A percentile compares a stretch with the other conserved stretches of the same genome.
phyloP scores from a whole-genome alignment of 2,888 invertebrate species.

The Nemurella pictetii region DNA sequence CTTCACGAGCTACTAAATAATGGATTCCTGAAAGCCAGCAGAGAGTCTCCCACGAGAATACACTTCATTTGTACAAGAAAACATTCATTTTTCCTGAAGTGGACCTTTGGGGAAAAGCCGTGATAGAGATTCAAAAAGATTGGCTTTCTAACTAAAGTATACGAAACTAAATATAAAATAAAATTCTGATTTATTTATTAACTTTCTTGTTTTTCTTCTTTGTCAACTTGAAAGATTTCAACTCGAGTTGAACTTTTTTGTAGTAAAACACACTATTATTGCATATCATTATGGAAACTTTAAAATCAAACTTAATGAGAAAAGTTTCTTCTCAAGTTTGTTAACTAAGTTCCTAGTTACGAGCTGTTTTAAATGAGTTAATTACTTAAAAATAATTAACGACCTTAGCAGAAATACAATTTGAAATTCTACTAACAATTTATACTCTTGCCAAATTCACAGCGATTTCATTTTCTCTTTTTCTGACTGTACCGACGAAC shows the following conservation, averaged over 20 bases:
- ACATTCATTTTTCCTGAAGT: conserved; percentile 55
- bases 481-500: not conserved
- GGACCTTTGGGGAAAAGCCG: conserved; percentile 52
- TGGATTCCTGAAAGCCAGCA: conserved; percentile 47
- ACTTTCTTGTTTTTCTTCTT: conserved; percentile 33
- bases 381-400: conserved; percentile 18
- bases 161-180: conserved; percentile 36
- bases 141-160: conserved; percentile 48
- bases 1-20: conserved; percentile 48
- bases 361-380: conserved; percentile 15
- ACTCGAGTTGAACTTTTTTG: conserved; percentile 1
- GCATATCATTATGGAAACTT: conserved; percentile 27
- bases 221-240: conserved; percentile 18
- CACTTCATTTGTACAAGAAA: conserved; percentile 55
- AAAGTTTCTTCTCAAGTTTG: conserved; percentile 10
- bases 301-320: conserved; percentile 21
- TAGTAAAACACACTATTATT: conserved; percentile 23
- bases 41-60: conserved; percentile 48
- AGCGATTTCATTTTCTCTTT: not conserved
- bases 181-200: conserved; percentile 39
- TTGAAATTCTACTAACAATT: conserved; percentile 1
- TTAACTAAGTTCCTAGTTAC: conserved; percentile 7
- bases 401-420: conserved; percentile 9
- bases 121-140: conserved; percentile 57
- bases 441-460: not conserved